Evolutionary conservation across 2,113 vertebrate genomes (phyloP).

Genomic region (Tragelaphus buxtoni): DNA sequence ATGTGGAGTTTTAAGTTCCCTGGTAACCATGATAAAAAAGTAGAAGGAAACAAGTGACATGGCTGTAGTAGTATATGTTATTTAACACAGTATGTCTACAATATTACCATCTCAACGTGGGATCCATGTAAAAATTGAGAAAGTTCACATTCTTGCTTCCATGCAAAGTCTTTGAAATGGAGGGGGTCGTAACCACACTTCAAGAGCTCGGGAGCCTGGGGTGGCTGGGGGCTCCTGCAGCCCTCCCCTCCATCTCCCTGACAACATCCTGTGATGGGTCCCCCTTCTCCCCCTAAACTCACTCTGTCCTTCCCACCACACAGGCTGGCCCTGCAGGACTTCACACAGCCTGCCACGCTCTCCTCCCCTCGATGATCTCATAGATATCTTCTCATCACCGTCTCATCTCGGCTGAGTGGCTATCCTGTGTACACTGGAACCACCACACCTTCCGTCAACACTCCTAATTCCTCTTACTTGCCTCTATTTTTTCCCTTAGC

Average conservation of each 20-base stretch:
- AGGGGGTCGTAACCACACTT: not conserved
- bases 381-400: not conserved
- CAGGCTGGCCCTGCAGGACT: not conserved
- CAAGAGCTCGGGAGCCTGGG: accelerated
- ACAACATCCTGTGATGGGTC: not conserved
- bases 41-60: not conserved
- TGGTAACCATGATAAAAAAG: not conserved
- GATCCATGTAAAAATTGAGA: not conserved
- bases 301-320: not conserved
- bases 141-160: not conserved
- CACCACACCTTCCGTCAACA: not conserved
- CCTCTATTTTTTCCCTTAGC: no score
- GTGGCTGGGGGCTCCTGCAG: not conserved
- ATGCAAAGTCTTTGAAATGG: not conserved
- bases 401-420: not conserved
- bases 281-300: not conserved
- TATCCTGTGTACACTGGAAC: not conserved
- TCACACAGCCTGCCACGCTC: not conserved
- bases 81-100: not conserved
- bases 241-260: not conserved
- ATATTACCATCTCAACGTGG: not conserved
- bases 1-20: not conserved
- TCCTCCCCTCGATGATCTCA: not conserved
- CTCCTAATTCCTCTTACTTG: not conserved
- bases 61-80: not conserved